Evolutionary conservation across 2,113 vertebrate species (phyloP).

Genomic region (Seriola dumerili): DNA sequence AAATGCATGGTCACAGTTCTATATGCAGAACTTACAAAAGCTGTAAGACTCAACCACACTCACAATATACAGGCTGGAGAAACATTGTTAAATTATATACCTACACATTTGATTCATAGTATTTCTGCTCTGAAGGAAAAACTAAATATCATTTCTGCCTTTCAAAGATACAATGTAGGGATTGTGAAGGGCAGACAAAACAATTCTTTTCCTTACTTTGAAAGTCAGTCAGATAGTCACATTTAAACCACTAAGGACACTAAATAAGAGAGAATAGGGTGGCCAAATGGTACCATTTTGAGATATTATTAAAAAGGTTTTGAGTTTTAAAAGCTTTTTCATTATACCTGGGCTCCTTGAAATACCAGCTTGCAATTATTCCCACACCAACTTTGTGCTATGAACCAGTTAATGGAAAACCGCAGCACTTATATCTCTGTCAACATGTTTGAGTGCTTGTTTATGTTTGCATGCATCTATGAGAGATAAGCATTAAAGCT

Average conservation of each 20-base stretch:
- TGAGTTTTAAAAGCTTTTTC: constrained; percentile 69
- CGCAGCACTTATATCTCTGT: not conserved
- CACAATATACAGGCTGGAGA: not conserved
- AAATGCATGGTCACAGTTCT: too few species aligned
- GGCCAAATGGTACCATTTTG: constrained; percentile 37
- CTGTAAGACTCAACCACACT: not conserved
- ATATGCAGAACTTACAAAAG: not conserved
- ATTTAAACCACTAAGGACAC: constrained; percentile 53
- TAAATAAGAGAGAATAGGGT: constrained; percentile 15
- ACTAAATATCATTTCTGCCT: constrained; percentile 4
- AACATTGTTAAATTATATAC: not conserved
- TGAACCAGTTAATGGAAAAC: constrained; percentile 44
- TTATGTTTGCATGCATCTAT: constrained; percentile 25
- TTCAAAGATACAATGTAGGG: constrained; percentile 4
- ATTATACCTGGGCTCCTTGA: constrained; percentile 37
- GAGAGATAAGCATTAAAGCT: constrained; percentile 34
- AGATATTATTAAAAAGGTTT: constrained; percentile 55
- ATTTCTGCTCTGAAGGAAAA: constrained; percentile 22
- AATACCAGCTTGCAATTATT: constrained; percentile 42
- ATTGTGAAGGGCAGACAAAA: constrained; percentile 6
- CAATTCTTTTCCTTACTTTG: constrained; percentile 38
- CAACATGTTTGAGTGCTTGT: constrained; percentile 27
- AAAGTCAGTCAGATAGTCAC: constrained; percentile 31
- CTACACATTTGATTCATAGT: not conserved
- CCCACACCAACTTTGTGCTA: constrained; percentile 8